A percentile compares a stretch with the other conserved stretches of the same genome.
Conservation (phyloP, 2,113 vertebrate genomes). For the Indicator maculatus region DNA sequence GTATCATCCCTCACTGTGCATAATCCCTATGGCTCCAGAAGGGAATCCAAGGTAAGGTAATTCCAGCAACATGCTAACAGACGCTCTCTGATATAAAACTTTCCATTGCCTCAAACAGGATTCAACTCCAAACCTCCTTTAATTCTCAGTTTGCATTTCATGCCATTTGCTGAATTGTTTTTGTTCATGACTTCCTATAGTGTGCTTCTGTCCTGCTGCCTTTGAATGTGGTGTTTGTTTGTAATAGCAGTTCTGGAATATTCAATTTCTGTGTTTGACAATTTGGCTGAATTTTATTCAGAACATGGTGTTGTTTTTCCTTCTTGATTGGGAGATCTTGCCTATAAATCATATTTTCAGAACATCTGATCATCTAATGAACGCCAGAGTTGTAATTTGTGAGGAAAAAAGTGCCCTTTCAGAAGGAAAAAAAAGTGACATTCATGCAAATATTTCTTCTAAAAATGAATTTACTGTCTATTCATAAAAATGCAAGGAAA, state of each 20-base stretch:
- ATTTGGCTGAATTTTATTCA: slow-evolving; percentile 18
- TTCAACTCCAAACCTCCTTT: not conserved
- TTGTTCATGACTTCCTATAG: not conserved
- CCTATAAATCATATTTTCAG: slow-evolving; percentile 18
- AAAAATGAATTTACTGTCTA: slow-evolving; percentile 24
- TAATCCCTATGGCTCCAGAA: not conserved
- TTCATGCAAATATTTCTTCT: slow-evolving; percentile 43
- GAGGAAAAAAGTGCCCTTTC: slow-evolving; percentile 32
- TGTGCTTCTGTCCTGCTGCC: not conserved
- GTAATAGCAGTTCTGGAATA: not conserved
- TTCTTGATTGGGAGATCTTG: slow-evolving; percentile 20
- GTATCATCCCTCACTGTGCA: not conserved
- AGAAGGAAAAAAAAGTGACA: not conserved
- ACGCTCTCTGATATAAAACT: fast-evolving
- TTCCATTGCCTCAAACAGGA: not conserved
- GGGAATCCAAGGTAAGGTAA: not conserved
- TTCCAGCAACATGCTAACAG: not conserved
- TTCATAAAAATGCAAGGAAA: slow-evolving; percentile 39
- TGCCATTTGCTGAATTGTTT: not conserved
- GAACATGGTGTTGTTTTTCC: not conserved
- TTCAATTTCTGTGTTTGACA: not conserved
- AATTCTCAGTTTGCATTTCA: not conserved
- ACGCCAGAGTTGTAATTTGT: slow-evolving; percentile 26
- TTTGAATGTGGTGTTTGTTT: not conserved
- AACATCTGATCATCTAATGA: slow-evolving; percentile 50